Evolutionary conservation across 2,113 vertebrate species (phyloP), one percentile per base, ranked within the genome.

Genomic region (Lophura nycthemera): DNA sequence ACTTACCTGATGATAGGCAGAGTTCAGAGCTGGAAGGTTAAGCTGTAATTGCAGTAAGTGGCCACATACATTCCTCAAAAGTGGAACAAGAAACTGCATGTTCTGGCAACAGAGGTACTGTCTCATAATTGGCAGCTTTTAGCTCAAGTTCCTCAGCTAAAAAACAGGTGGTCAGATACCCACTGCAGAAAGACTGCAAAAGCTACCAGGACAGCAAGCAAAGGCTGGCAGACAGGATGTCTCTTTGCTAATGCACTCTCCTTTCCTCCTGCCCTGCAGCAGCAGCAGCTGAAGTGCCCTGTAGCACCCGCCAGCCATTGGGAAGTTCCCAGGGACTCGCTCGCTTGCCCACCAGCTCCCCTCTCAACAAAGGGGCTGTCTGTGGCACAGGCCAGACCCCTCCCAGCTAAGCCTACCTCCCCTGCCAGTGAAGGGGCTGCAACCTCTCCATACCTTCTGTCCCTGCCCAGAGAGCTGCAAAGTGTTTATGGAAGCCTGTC

Each of bases 401-500:
- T 43, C 18, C n/a, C 34, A 64, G 32, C 57, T 12, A 22, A 74
- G 38, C 34, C 34, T 45, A 13, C 61, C 27, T 74, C 38, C 42
- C 34, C 25, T 82, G 42, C 24, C 38, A 27, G 38, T 22, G 76
- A 80, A 57, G 34, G 6, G 5, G 14, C 57, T 40, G 18, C 43
- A 75, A 15, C 16, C 22, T 16, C 57, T 48, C 45, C 5, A 4
- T 71, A 40, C 40, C 66, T 88, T 81, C 43, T 15, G 1, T 29
- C 19, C 56, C 1, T 1, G 24, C 56, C 56, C 43, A 38, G 75
- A 86, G 60, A 86, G 67, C 40, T 85, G 63, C 70, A 25, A 82
- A 63, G 36, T 83, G 48, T 85, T 96, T 96, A 91, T 71, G 78
- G 72, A 96, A 95, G 64, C 93, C 20, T 91, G 89, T 95, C 94